Conservation (phyloP, 2,888 invertebrate genomes). For the Eudemis profundana region DNA sequence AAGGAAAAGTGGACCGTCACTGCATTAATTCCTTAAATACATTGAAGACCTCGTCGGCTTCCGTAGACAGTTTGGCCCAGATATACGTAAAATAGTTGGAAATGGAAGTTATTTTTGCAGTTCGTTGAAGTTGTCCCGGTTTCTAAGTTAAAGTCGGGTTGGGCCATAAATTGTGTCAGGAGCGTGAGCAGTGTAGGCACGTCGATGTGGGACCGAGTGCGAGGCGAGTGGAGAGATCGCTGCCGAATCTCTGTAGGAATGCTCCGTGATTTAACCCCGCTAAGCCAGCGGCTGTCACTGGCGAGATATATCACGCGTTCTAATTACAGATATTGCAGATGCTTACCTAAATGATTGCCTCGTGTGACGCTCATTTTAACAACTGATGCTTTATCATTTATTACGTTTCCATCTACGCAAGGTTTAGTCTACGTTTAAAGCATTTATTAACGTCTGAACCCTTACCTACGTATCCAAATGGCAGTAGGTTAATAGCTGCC, state of each 20-base stretch:
- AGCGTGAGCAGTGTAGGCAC: conserved; percentile 45
- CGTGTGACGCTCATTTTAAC: conserved; percentile 42
- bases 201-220: conserved; percentile 42
- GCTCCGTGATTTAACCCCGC: conserved; percentile 64
- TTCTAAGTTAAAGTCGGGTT: conserved; percentile 59
- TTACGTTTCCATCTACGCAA: conserved; percentile 5
- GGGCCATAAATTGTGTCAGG: conserved; percentile 61
- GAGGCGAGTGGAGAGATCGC: conserved; percentile 46
- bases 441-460: not conserved
- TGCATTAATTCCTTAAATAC: conserved; percentile 1
- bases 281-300: conserved; percentile 57
- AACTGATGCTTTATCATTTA: conserved; percentile 36
- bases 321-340: conserved; percentile 65
- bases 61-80: conserved; percentile 13
- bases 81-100: conserved; percentile 23
- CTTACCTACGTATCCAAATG: not conserved
- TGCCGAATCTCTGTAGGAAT: conserved; percentile 62
- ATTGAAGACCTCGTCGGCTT: conserved; percentile 5
- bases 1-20: not conserved
- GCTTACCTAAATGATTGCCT: conserved; percentile 55
- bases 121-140: conserved; percentile 58
- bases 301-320: conserved; percentile 62
- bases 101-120: conserved; percentile 54
- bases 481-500: too few species aligned
- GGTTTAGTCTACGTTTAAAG: not conserved